Percentiles rank a stretch among this genome's conserved stretches.
phyloP scores from a whole-genome alignment of 2,888 invertebrate species.

The Cyaniris semiargus region DNA sequence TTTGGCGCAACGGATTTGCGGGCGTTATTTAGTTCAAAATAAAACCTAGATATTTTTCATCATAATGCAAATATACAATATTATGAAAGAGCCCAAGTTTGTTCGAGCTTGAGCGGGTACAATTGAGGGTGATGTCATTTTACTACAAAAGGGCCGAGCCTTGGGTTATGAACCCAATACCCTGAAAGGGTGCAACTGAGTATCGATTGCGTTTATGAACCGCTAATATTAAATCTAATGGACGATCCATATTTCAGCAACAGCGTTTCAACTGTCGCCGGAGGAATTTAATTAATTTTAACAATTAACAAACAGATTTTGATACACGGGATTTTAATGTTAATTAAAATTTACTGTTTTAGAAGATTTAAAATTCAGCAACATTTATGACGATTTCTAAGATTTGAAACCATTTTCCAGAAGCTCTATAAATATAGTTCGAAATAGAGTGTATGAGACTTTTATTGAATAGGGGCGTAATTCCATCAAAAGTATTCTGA shows the following conservation, averaged over 20 bases:
- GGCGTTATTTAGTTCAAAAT: no score
- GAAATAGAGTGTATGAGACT: no score
- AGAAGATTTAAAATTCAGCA: not conserved
- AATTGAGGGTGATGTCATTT: slow-evolving; percentile 22
- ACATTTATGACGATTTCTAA: not conserved
- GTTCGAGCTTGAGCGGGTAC: no score
- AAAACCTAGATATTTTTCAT: not conserved
- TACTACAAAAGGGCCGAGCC: slow-evolving; percentile 26
- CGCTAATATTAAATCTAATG: not conserved
- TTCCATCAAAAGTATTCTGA: no score
- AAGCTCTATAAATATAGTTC: no score
- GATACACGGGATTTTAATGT: not conserved
- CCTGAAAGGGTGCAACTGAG: slow-evolving; percentile 16
- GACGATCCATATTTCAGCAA: not conserved
- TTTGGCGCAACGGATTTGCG: no score
- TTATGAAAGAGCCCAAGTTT: not conserved
- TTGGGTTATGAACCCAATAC: slow-evolving; percentile 29
- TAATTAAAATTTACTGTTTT: not conserved
- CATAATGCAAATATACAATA: slow-evolving; percentile 1
- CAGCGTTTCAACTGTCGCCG: not conserved
- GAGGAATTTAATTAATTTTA: not conserved
- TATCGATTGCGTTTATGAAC: slow-evolving; percentile 20
- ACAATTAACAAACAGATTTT: not conserved
- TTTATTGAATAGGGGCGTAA: no score
- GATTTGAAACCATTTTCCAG: no score